These are phyloP conservation scores for Danio aesculapii DNA, from an alignment of 2,797 vertebrate genomes.

Conservation along the genomic window DNA sequence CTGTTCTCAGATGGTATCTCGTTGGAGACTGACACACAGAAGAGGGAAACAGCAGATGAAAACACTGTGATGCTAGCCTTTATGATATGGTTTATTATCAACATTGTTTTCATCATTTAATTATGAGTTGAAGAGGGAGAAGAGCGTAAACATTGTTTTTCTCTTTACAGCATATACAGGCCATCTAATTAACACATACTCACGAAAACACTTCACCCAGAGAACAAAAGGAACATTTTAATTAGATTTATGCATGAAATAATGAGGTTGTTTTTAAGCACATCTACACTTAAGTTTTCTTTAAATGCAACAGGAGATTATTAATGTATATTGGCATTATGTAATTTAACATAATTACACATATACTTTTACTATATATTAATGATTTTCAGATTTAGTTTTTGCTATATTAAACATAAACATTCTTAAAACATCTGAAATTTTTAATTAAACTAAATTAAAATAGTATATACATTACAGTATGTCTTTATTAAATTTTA, in stretches of 20 bases:
- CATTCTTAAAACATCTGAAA: too few relatives aligned
- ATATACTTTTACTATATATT: too few relatives aligned
- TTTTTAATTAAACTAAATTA: too few relatives aligned
- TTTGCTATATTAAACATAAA: not conserved
- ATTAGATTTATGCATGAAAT: not conserved
- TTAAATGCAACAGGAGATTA: not conserved
- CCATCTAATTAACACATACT: slow-evolving; percentile 79
- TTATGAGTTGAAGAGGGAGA: slow-evolving; percentile 11
- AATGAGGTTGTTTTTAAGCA: not conserved
- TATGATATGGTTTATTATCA: slow-evolving; percentile 30
- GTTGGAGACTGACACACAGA: not conserved
- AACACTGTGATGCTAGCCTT: slow-evolving; percentile 59
- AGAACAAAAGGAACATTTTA: not conserved
- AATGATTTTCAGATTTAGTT: not conserved
- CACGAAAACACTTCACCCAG: slow-evolving; percentile 43
- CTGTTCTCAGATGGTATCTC: slow-evolving; percentile 27
- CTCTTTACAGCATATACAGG: slow-evolving; percentile 64
- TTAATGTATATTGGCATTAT: not conserved
- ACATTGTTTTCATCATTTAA: slow-evolving; percentile 9
- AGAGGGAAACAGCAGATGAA: slow-evolving; percentile 13
- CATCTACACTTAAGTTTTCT: not conserved
- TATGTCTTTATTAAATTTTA: too few relatives aligned
- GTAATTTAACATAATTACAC: not conserved
- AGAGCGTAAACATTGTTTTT: slow-evolving; percentile 34
- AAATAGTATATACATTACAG: too few relatives aligned